phyloP scores from a whole-genome alignment of 2,797 vertebrate species.

The Balearica regulorum region DNA sequence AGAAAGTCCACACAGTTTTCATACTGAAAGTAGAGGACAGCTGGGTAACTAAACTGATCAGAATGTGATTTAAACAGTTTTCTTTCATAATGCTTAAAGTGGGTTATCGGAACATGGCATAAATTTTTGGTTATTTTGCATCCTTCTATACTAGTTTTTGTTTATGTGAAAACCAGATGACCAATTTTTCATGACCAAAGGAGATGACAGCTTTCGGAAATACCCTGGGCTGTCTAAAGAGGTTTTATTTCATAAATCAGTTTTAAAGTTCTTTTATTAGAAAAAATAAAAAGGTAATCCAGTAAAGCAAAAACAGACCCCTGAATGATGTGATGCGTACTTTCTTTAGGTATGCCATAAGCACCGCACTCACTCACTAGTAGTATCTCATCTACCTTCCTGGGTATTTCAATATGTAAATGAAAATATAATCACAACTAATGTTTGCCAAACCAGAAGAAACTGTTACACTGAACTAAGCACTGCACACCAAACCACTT shows the following conservation, averaged over 20 bases:
- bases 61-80: neutral
- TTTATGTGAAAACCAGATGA: neutral
- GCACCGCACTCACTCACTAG: neutral
- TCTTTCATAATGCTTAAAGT: neutral
- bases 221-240: neutral
- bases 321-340: neutral
- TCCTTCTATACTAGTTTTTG: neutral
- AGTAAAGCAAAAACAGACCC: neutral
- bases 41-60: neutral
- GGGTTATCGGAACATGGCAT: neutral
- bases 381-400: neutral
- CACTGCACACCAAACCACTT: neutral
- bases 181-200: neutral
- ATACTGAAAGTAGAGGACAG: conserved; percentile 76
- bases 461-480: neutral
- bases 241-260: neutral
- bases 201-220: neutral
- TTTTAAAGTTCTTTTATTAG: neutral
- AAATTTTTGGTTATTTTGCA: neutral
- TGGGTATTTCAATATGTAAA: neutral
- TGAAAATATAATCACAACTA: neutral
- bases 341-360: neutral
- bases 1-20: conserved; percentile 81
- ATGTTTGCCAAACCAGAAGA: neutral
- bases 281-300: neutral